Evolutionary conservation across 2,797 vertebrate species (phyloP).

Genomic region (Aulostomus chinensis): DNA sequence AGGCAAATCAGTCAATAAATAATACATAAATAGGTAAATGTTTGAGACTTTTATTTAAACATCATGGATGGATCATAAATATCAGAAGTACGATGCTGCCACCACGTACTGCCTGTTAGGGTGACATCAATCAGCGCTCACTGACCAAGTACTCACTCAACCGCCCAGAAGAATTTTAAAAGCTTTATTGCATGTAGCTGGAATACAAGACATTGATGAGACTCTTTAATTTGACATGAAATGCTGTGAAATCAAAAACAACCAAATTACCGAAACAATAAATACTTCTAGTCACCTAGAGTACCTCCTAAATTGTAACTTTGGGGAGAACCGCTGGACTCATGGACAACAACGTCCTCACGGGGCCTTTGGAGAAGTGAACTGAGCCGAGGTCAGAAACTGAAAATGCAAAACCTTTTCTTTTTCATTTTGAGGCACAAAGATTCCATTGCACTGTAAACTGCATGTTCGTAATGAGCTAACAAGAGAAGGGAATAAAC

Average conservation of each 20-base stretch:
- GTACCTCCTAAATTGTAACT: conserved; percentile 13
- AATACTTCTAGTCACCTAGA: conserved; percentile 53
- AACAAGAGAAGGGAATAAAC: too few relatives aligned
- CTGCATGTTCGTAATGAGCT: too few relatives aligned
- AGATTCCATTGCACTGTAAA: conserved; percentile 3
- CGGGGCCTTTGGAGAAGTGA: conserved; percentile 20
- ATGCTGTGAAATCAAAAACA: conserved; percentile 54
- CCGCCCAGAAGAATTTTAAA: conserved; percentile 36
- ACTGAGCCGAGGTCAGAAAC: conserved; percentile 16
- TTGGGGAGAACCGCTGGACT: conserved; percentile 24
- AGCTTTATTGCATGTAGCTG: conserved; percentile 71
- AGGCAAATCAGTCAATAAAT: too few relatives aligned
- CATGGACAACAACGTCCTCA: conserved; percentile 20
- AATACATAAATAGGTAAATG: too few relatives aligned
- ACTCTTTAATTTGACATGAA: conserved; percentile 60
- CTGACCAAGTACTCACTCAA: not conserved
- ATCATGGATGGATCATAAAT: too few relatives aligned
- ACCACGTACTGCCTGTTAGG: too few relatives aligned
- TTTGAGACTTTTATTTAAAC: too few relatives aligned
- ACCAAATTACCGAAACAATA: conserved; percentile 58
- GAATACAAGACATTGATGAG: conserved; percentile 63
- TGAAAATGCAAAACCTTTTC: too few relatives aligned
- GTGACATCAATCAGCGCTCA: too few relatives aligned
- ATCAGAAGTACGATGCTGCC: too few relatives aligned
- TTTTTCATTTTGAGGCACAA: too few relatives aligned